Evolutionary conservation across 2,797 vertebrate genomes (phyloP).

Genomic region (Acomys russatus): DNA sequence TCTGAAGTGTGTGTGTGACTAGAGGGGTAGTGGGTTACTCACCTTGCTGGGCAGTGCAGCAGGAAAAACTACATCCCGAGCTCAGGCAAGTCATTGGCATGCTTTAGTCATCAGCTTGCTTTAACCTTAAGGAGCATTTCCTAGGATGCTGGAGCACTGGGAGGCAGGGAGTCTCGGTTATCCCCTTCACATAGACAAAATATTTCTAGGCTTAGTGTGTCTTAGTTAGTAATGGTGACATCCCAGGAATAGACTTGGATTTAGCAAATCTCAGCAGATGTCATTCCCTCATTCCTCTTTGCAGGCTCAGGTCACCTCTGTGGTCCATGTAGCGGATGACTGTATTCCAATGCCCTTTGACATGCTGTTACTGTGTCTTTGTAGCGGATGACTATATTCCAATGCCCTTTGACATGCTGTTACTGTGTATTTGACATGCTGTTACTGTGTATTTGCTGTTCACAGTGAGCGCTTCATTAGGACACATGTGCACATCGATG

Average conservation of each 20-base stretch:
- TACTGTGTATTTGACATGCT: too few species aligned
- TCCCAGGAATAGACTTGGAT: not conserved
- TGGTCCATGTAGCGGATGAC: not conserved
- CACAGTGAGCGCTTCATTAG: not conserved
- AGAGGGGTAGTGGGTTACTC: not conserved
- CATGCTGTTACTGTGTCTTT: too few species aligned
- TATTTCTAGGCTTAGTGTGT: not conserved
- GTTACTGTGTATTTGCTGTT: not conserved
- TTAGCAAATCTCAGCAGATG: not conserved
- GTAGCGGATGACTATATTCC: not conserved
- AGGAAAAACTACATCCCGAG: not conserved
- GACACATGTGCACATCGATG: not conserved
- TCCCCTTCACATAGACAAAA: not conserved
- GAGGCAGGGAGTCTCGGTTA: not conserved
- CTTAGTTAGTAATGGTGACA: not conserved
- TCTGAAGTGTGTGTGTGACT: not conserved
- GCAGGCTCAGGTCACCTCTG: not conserved
- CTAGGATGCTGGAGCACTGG: not conserved
- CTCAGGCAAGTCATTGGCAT: not conserved
- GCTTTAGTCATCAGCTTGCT: not conserved
- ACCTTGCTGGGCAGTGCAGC: not conserved
- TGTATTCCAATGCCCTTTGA: not conserved
- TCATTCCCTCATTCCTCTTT: not conserved
- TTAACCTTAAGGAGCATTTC: not conserved
- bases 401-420: too few species aligned